Conservation (phyloP, 2,888 invertebrate species). For the Chamaedrilus cognettii region DNA sequence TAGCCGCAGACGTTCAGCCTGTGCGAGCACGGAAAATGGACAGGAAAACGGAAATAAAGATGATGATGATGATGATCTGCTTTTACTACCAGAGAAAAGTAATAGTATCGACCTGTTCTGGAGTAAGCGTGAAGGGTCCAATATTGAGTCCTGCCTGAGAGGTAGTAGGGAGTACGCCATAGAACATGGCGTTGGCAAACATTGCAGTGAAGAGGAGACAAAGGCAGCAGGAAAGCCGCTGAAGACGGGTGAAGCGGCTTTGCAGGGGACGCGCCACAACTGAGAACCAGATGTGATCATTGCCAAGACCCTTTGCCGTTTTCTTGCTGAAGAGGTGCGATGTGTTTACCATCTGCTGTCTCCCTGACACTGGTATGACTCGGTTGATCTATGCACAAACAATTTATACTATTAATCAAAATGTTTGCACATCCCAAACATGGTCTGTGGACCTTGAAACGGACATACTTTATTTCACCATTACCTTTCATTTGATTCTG, state of each 20-base stretch:
- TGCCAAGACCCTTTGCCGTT: conserved; percentile 59
- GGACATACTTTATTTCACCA: not conserved
- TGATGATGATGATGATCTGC: too few species aligned
- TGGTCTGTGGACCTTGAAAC: not conserved
- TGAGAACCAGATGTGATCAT: conserved; percentile 64
- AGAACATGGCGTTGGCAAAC: conserved; percentile 65
- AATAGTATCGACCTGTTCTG: conserved; percentile 57
- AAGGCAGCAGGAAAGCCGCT: conserved; percentile 61
- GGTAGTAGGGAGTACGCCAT: conserved; percentile 47
- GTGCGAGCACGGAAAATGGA: too few species aligned
- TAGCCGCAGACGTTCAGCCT: too few species aligned
- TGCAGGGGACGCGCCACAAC: conserved; percentile 62
- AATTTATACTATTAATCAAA: not conserved
- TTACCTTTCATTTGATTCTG: not conserved
- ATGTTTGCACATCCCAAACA: too few species aligned
- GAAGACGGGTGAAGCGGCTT: conserved; percentile 60
- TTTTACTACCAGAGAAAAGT: too few species aligned
- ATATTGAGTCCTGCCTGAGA: conserved; percentile 52
- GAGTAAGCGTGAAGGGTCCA: conserved; percentile 61
- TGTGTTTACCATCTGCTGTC: conserved; percentile 61
- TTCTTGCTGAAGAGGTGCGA: conserved; percentile 60
- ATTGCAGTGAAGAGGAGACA: conserved; percentile 62
- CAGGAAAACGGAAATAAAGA: too few species aligned
- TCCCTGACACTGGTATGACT: conserved; percentile 61
- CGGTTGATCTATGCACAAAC: conserved; percentile 59